phyloP scores from a whole-genome alignment of 1,140 invertebrate genomes.

The Procambarus clarkii region DNA sequence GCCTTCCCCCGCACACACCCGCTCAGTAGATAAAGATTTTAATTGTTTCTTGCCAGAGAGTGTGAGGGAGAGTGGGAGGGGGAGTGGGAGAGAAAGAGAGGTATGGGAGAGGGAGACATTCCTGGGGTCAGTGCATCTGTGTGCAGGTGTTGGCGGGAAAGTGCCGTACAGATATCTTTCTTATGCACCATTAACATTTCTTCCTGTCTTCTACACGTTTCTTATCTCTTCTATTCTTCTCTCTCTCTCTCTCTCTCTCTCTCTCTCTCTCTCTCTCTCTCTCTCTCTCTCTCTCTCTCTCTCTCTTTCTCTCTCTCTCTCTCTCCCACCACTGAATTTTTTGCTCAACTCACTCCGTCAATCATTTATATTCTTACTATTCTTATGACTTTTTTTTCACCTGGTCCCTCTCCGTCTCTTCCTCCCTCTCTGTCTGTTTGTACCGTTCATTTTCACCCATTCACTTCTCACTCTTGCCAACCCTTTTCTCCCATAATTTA shows the following conservation, averaged over 20 bases:
- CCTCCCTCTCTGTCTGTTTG: background rate
- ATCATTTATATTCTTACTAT: background rate
- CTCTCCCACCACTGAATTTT: no score
- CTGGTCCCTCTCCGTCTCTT: background rate
- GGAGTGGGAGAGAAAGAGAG: background rate
- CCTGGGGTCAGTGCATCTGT: no score
- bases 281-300: background rate
- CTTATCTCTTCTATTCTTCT: no score
- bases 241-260: background rate
- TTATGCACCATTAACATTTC: no score
- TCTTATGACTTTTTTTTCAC: background rate
- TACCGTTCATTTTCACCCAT: background rate
- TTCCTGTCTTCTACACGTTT: no score
- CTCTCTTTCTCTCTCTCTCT: background rate
- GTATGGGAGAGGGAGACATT: background rate
- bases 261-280: background rate
- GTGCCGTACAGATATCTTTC: no score
- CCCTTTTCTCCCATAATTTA: background rate
- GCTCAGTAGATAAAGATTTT: no score
- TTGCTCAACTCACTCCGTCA: background rate
- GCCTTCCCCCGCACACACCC: no score
- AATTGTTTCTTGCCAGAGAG: no score
- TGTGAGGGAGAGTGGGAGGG: background rate
- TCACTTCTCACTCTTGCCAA: background rate
- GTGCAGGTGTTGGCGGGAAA: no score